Base-by-base conservation (phyloP, 2,888 invertebrate species). In the Synergus japonicus region DNA sequence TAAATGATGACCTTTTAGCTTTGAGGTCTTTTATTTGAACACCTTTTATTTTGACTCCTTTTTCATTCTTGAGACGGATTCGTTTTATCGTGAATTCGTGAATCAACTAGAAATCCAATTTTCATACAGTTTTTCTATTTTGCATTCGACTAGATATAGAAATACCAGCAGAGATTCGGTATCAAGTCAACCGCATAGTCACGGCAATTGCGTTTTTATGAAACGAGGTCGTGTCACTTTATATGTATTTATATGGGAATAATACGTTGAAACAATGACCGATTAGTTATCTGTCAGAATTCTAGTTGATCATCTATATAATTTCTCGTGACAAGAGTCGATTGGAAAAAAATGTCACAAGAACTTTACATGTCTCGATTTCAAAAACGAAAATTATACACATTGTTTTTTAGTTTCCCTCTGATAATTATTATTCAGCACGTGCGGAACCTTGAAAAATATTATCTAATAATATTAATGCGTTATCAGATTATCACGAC, bases 211-310 rank as follows among this genome's bases (percentile, higher is more conserved):
- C 37, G 15, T 49, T 18, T 29, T 69, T 49, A 29, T 49, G 54
- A 73, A 54, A 73, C 54, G 37, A 73, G 54, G 49, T 37, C 69
- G 49, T 49, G 54, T 73, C 69, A 73, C 44, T 73, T 73, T 73
- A 54, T 73, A 49, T 73, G 37, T 73, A 37, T 49, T 49, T 73
- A 49, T 49, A 49, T 73, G 37, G 10, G 29, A 73, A 73, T 49
- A 73, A 73, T 73, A 73, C 69, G 13, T 73, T 37, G 29, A 73
- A 73, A 54, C 69, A 54, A n/a, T 73, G 54, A 37, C n/a, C 46
- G 49, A 73, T 73, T 54, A 73, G 69, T 15, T 37, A 29, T 73
- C 69, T 49, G 29, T 9, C 29, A 69, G 69, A 54, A 37, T 73
- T 73, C 69, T 54, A 73, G 49, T 13, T 37, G 49, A 73, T 49